Conservation (phyloP, 2,113 vertebrate species). For the Pollachius pollachius region DNA sequence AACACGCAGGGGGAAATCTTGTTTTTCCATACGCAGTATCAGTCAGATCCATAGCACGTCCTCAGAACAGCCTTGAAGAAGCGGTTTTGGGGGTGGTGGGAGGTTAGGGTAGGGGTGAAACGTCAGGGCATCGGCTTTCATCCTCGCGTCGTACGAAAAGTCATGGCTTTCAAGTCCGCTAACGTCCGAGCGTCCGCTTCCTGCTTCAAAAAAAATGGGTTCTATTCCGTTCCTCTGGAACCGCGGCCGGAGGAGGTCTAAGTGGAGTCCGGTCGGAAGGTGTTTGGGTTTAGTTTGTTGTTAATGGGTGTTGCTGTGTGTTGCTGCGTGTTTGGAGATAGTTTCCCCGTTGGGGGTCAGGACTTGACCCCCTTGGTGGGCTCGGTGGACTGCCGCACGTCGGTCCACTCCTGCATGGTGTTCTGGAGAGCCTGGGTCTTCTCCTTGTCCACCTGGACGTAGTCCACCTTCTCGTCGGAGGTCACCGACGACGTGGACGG, state of each 20-base stretch:
- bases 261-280: slow-evolving; percentile 30
- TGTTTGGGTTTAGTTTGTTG: slow-evolving; percentile 64
- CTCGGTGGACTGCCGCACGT: slow-evolving; percentile 92
- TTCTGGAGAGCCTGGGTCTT: slow-evolving; percentile 95
- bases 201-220: background rate
- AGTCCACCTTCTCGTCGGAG: slow-evolving; percentile 97
- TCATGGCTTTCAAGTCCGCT: no score
- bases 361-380: slow-evolving; percentile 85
- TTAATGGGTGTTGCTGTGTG: slow-evolving; percentile 34
- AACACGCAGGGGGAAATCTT: background rate
- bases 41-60: no score
- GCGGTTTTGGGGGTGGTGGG: no score
- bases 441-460: slow-evolving; percentile 97
- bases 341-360: slow-evolving; percentile 59
- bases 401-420: slow-evolving; percentile 99
- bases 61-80: no score
- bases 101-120: no score
- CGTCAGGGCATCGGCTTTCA: no score
- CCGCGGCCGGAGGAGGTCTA: background rate
- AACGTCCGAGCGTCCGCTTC: no score
- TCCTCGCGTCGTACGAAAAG: no score
- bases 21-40: no score
- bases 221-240: background rate
- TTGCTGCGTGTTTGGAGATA: background rate
- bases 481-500: slow-evolving; percentile 93